Conservation (phyloP, 2,113 vertebrate genomes). For the Silurus meridionalis region DNA sequence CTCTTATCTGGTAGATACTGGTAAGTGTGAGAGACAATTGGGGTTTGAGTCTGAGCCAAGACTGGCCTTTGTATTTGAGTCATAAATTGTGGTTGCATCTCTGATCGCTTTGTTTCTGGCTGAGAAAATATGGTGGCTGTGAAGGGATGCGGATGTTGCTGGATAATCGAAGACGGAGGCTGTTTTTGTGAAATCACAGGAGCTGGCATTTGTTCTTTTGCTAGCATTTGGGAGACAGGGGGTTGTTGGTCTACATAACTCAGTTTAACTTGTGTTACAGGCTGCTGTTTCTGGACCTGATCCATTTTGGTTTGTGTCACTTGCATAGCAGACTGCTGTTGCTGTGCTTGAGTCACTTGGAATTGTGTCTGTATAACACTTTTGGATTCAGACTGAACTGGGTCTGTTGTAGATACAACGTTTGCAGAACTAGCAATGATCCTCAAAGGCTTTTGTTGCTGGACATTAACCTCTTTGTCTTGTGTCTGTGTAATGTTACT, state of each 20-base stretch:
- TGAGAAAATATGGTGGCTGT: constrained; percentile 31
- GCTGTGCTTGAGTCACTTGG: constrained; percentile 1
- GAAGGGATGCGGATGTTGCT: constrained; percentile 39
- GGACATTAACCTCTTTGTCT: background rate
- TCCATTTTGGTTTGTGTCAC: background rate
- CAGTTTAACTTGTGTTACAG: background rate
- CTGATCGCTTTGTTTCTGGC: constrained; percentile 43
- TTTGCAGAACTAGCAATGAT: background rate
- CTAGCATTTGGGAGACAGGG: background rate
- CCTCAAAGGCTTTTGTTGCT: background rate
- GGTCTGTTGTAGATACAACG: background rate
- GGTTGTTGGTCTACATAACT: background rate
- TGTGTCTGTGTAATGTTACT: background rate
- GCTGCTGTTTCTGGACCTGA: background rate
- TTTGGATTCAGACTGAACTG: background rate
- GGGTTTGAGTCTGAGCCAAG: constrained; percentile 31
- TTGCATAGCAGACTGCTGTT: constrained; percentile 33
- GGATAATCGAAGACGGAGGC: constrained; percentile 16
- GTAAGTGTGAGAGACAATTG: constrained; percentile 36
- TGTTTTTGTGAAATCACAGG: constrained; percentile 26
- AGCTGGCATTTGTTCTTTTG: constrained; percentile 9
- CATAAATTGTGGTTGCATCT: constrained; percentile 45
- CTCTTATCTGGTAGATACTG: constrained; percentile 28
- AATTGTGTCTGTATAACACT: background rate
- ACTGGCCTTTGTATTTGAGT: constrained; percentile 52